Base-by-base conservation (phyloP, 2,797 vertebrate genomes). In the Enteromius trimaculatus region DNA sequence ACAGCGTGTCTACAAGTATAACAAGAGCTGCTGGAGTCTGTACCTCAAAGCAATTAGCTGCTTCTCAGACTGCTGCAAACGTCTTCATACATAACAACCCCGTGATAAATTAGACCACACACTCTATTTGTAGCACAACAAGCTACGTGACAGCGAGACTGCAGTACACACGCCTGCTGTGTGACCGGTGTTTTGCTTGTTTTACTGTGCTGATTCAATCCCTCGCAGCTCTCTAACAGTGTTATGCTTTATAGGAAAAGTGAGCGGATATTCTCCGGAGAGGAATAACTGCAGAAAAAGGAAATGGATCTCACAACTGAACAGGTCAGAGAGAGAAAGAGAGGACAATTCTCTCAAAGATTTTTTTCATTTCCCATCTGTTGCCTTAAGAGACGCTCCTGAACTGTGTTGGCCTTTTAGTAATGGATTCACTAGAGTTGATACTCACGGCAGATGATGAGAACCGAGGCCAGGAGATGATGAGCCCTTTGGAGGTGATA, bases 71-170 rank as follows among this genome's bases (percentile, higher is more conserved):
- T 49, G 82, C 84, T 84, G 86, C 81, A 87, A 80, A 87, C 58
- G 82, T 86, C 86, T 87, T 84, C 84, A 86, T 87, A 82, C 86
- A 87, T 84, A 87, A 87, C 84, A 82, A 87, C 79, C 69, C 78
- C 16, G 44, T 86, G 86, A 87, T 87, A 84, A 87, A 87, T 87
- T 81, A 87, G 74, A 86, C 81, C 83, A 55, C 86, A 84, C 84
- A 86, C 85, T 85, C 86, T 86, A 87, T 87, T 84, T 86, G 86
- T 74, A 84, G 86, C 53, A 79, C 86, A 79, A 86, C 86, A 86
- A 80, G 82, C 81, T 55, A 71, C 37, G 69, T 81, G 86, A 87
- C 84, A 86, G 68, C 81, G 76, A 83, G 81, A 49, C 77, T 82
- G 74, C 42, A 84, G 79, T 76, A 60, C 78, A 87, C 75, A 47